Conservation (phyloP, 2,888 invertebrate genomes). For the Polydrusus tereticollis region DNA sequence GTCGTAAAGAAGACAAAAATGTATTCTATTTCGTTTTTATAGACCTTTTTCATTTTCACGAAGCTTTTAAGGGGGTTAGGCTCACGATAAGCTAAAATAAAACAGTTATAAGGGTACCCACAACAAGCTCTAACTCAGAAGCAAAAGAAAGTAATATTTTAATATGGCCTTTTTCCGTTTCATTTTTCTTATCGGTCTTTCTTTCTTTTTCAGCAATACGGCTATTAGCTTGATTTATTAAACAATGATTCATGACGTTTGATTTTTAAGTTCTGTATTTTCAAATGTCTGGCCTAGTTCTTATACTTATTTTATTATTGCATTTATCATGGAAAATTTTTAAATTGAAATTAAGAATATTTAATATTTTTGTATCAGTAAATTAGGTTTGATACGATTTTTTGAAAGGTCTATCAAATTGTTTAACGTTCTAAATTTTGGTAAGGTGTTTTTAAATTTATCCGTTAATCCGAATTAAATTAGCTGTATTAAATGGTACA, state of each 20-base stretch:
- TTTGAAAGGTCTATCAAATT: neutral
- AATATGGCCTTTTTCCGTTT: constrained; percentile 1
- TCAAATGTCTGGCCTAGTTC: constrained; percentile 1
- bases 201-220: neutral
- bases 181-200: constrained; percentile 2
- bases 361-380: no score
- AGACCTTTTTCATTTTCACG: constrained; percentile 15
- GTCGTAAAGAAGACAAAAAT: constrained; percentile 8
- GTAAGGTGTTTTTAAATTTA: neutral
- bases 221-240: constrained; percentile 10
- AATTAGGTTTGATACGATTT: no score
- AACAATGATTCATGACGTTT: constrained; percentile 1
- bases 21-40: constrained; percentile 28
- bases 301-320: no score
- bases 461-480: neutral
- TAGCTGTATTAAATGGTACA: neutral
- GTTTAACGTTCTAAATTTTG: neutral
- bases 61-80: constrained; percentile 11
- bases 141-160: constrained; percentile 15
- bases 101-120: constrained; percentile 22
- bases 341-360: no score
- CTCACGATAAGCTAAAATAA: constrained; percentile 23
- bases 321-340: no score
- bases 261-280: neutral
- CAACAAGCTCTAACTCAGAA: constrained; percentile 16